Percentiles rank a stretch among this genome's conserved stretches.
Evolutionary conservation across 2,888 invertebrate genomes (phyloP).

Genomic region (Nemapogon koenigi): DNA sequence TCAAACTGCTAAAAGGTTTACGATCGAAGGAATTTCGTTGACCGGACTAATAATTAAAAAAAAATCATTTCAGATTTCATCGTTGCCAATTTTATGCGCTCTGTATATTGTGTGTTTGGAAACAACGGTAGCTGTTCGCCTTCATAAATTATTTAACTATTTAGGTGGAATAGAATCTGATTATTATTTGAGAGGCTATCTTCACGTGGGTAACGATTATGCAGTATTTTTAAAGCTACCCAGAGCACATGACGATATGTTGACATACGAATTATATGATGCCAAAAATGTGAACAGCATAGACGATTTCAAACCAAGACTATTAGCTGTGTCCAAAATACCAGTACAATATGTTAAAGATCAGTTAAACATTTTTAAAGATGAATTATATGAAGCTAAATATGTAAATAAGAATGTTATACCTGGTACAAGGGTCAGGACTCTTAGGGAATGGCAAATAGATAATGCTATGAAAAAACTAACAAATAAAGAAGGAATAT

Average conservation of each 20-base stretch:
- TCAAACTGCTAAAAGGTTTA: too few species aligned
- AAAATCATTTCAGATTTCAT: constrained; percentile 29
- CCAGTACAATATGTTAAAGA: constrained; percentile 41
- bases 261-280: constrained; percentile 46
- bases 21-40: too few species aligned
- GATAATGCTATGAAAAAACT: constrained; percentile 17
- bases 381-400: constrained; percentile 37
- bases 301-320: constrained; percentile 28
- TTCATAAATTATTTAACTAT: constrained; percentile 41
- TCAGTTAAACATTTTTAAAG: constrained; percentile 32
- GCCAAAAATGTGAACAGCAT: constrained; percentile 30
- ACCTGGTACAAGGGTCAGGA: constrained; percentile 42
- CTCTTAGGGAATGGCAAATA: constrained; percentile 50
- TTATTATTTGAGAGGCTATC: constrained; percentile 33
- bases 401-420: constrained; percentile 33
- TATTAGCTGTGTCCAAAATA: constrained; percentile 41
- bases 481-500: neutral
- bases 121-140: constrained; percentile 27
- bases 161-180: constrained; percentile 42
- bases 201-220: constrained; percentile 46
- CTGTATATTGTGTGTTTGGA: constrained; percentile 18
- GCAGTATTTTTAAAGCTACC: constrained; percentile 37
- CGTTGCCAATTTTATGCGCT: constrained; percentile 16
- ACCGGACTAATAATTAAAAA: too few species aligned
- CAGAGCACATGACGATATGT: constrained; percentile 33